Evolutionary conservation across 2,888 invertebrate genomes (phyloP).

Genomic region (Chrysopilus asiliformis): DNA sequence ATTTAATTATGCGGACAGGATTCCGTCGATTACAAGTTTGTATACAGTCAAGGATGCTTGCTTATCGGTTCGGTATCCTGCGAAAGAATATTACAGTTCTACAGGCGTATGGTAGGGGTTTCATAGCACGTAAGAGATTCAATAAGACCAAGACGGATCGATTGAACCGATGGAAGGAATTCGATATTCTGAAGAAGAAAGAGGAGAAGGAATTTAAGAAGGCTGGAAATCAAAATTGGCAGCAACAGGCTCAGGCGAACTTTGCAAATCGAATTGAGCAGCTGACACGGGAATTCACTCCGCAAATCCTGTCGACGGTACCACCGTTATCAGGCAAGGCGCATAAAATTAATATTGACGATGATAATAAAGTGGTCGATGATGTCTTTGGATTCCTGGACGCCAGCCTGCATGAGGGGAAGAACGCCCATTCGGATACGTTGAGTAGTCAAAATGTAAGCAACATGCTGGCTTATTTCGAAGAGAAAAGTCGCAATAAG

Average conservation of each 20-base stretch:
- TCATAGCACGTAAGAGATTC: slow-evolving; percentile 41
- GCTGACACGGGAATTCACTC: slow-evolving; percentile 21
- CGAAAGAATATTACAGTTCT: slow-evolving; percentile 51
- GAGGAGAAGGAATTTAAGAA: slow-evolving; percentile 48
- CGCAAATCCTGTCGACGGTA: slow-evolving; percentile 19
- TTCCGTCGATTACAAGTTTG: slow-evolving; percentile 76
- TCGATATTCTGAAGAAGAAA: slow-evolving; percentile 38
- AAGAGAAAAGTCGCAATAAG: slow-evolving; percentile 28
- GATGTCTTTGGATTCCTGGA: slow-evolving; percentile 54
- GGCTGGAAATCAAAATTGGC: slow-evolving; percentile 49
- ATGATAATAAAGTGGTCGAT: slow-evolving; percentile 49
- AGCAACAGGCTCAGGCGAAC: slow-evolving; percentile 52
- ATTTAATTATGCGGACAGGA: slow-evolving; percentile 56
- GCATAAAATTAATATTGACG: slow-evolving; percentile 35
- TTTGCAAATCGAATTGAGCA: slow-evolving; percentile 56
- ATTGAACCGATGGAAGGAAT: slow-evolving; percentile 32
- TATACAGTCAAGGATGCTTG: slow-evolving; percentile 59
- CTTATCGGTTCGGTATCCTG: slow-evolving; percentile 55
- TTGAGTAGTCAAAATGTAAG: slow-evolving; percentile 28
- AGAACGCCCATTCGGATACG: slow-evolving; percentile 6
- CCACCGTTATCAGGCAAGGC: slow-evolving; percentile 27
- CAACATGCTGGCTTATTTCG: slow-evolving; percentile 35
- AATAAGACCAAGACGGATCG: no score
- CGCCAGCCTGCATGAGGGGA: slow-evolving; percentile 11
- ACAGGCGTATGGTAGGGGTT: slow-evolving; percentile 67